phyloP scores from a whole-genome alignment of 2,888 invertebrate genomes.

The Bedellia somnulentella region DNA sequence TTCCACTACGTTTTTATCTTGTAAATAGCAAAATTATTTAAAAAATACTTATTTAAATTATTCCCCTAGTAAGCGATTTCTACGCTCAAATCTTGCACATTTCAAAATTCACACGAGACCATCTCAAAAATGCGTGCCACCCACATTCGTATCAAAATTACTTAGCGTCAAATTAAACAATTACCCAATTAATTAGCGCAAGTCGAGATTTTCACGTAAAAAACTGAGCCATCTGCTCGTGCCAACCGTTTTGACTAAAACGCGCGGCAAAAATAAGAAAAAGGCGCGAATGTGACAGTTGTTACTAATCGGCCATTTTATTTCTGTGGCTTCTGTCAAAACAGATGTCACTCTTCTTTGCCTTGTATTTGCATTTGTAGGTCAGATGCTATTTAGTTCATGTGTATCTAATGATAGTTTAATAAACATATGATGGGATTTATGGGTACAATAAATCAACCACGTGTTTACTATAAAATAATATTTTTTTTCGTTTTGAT shows the following conservation, averaged over 20 bases:
- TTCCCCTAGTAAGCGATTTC: too few species aligned
- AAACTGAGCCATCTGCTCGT: slow-evolving; percentile 26
- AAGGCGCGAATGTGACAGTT: slow-evolving; percentile 42
- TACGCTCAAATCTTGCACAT: slow-evolving; percentile 41
- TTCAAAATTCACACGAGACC: slow-evolving; percentile 33
- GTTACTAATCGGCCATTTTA: slow-evolving; percentile 26
- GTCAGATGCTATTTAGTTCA: too few species aligned
- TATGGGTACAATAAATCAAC: too few species aligned
- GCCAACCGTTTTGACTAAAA: not conserved
- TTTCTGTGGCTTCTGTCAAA: slow-evolving; percentile 20
- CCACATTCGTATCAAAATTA: slow-evolving; percentile 15
- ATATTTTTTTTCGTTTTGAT: too few species aligned
- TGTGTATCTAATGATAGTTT: too few species aligned
- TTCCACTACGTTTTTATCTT: too few species aligned
- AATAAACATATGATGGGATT: too few species aligned
- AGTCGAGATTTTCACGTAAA: slow-evolving; percentile 33
- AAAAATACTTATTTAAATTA: too few species aligned
- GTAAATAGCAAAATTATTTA: too few species aligned
- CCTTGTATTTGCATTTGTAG: too few species aligned
- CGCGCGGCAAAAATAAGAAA: slow-evolving; percentile 14
- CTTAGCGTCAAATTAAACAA: slow-evolving; percentile 26
- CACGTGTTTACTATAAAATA: too few species aligned
- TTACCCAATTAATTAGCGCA: slow-evolving; percentile 19
- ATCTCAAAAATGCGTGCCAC: slow-evolving; percentile 8
- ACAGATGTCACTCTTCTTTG: too few species aligned